Percentiles rank a stretch among this genome's conserved stretches.
phyloP scores from a whole-genome alignment of 2,797 vertebrate genomes.

The Chloroceryle amazona region DNA sequence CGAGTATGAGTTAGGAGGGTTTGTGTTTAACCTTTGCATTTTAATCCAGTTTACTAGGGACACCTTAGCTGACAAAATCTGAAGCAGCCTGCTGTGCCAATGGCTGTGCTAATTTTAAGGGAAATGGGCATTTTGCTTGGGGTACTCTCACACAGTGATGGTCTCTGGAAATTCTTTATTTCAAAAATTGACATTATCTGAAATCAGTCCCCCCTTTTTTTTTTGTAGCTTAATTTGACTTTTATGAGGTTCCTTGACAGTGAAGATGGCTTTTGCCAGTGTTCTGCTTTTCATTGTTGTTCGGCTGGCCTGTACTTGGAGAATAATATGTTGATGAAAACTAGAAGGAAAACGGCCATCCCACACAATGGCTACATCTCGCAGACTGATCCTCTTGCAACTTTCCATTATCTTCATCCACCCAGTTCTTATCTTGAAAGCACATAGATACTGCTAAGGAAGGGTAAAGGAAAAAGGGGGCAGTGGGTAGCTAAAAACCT shows the following conservation, averaged over 20 bases:
- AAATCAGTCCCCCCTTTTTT: neutral
- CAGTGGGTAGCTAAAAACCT: neutral
- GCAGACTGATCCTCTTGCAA: neutral
- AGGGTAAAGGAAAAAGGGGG: neutral
- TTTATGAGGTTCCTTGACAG: neutral
- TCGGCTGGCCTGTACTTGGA: neutral
- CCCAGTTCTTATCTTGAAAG: neutral
- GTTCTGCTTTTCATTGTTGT: neutral
- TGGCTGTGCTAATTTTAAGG: neutral
- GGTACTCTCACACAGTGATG: neutral
- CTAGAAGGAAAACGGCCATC: neutral
- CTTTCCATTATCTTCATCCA: neutral
- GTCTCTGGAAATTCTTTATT: neutral
- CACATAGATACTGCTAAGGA: neutral
- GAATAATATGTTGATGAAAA: constrained; percentile 8
- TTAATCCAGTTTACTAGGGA: neutral
- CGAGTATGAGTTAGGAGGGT: neutral
- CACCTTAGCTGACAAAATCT: neutral
- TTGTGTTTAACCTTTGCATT: neutral
- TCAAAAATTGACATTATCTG: neutral
- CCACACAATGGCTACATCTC: neutral
- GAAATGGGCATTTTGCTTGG: neutral
- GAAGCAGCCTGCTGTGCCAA: neutral
- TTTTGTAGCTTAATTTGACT: neutral
- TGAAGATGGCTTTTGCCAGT: neutral